A percentile compares a stretch with the other conserved stretches of the same genome.
Conservation (phyloP, 2,888 invertebrate species). For the Heliconius aoede region DNA sequence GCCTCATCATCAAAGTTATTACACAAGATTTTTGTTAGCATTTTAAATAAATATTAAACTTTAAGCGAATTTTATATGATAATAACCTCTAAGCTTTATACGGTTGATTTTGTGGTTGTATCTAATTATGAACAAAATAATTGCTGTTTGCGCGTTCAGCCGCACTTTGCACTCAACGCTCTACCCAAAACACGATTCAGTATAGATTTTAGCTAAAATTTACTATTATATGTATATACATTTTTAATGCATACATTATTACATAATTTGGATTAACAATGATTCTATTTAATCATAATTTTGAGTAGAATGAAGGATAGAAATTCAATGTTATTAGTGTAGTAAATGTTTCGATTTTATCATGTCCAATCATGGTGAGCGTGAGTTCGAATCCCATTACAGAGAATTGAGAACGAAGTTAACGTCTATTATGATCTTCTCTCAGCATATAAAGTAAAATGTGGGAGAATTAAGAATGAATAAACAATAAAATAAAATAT, state of each 20-base stretch:
- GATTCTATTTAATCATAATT: neutral
- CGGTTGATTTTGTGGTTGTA: constrained; percentile 29
- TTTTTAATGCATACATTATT: constrained; percentile 2
- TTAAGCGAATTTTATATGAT: constrained; percentile 5
- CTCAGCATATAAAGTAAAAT: neutral
- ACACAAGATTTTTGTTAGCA: neutral
- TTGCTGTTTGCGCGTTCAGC: constrained; percentile 19
- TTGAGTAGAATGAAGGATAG: neutral
- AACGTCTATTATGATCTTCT: neutral
- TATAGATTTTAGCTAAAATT: neutral
- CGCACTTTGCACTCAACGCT: neutral
- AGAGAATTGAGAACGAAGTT: neutral
- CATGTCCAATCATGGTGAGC: neutral
- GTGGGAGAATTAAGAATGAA: too few relatives aligned
- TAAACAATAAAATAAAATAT: too few relatives aligned
- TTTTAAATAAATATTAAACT: neutral
- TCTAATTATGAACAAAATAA: constrained; percentile 21
- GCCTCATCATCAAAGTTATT: neutral
- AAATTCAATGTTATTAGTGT: neutral
- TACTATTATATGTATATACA: neutral
- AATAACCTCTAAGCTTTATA: constrained; percentile 22
- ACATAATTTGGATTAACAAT: neutral
- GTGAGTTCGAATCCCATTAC: neutral
- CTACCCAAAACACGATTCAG: neutral
- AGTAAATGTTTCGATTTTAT: too few relatives aligned